Base-by-base conservation (phyloP, 2,888 invertebrate genomes). In the Calliphora vomitoria region DNA sequence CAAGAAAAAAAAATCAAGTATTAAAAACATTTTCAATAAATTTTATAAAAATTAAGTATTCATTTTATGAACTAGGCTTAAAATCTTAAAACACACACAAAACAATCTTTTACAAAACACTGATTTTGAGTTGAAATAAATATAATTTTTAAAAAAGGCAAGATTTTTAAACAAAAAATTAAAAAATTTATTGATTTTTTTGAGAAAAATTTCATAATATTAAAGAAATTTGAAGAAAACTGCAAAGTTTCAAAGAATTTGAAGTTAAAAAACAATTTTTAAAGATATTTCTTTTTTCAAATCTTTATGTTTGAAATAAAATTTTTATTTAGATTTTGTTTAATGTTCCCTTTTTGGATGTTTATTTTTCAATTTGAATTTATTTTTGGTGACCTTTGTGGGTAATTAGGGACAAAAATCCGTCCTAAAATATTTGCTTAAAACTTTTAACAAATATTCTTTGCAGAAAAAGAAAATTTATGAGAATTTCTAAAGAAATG, bases 11-110 rank as follows among this genome's bases (percentile, higher is more conserved):
- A 76, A 85, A 71, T 69, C 64, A 85, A 71, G 72, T 79, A 82
- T 79, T 82, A 72, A 58, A 81, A 75, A 47, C 18, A 68, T 58
- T 60, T 71, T 78, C 53, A 78, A 69, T 44, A 83, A 78, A 53
- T 66, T 79, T 71, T 72, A 44, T 44, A 64, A 84, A 62, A 72
- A 60, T 78, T 58, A 76, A 84, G 60, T 72, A 50, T 72, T 60
- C 64, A 20, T 72, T 84, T 72, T 18, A 69, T 41, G 15, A 64
- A 83, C 76, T 71, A 78, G 44, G 31, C 64, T 71, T 71, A 78
- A 84, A 69, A 58, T n/a, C 3, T 35, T 20, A 35, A 82, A 55
- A 75, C n/a, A 75, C n/a, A 38, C 6, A 66, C 13, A 35, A 38
- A 4, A 53, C 20, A 38, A 25, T 25, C 25, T 25, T 25, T 25